These are phyloP conservation scores for Aurelia aurita complex sp. Pacific DNA, from an alignment of 30 jellyfish, hydroid and myxozoan genomes.

Conservation along the genomic window DNA sequence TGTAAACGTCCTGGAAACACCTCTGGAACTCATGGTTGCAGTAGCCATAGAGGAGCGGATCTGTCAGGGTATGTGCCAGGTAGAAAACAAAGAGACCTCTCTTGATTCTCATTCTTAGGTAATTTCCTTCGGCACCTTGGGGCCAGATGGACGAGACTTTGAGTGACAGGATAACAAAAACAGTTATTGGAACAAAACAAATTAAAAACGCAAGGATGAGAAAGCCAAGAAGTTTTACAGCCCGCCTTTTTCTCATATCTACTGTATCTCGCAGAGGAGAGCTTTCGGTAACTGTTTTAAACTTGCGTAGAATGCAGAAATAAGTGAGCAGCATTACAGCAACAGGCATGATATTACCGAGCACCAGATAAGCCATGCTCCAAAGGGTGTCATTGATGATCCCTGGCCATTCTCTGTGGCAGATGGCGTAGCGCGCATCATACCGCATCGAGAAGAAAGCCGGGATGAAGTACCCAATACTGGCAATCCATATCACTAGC, in stretches of 20 bases:
- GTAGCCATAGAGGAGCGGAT: slow-evolving; percentile 51
- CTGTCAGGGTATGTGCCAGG: slow-evolving; percentile 46
- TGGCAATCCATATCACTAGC: slow-evolving; percentile 16
- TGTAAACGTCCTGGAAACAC: slow-evolving; percentile 30
- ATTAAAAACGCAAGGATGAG: slow-evolving; percentile 36
- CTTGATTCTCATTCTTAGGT: slow-evolving; percentile 31
- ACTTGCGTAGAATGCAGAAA: slow-evolving; percentile 26
- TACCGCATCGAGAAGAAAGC: slow-evolving; percentile 14
- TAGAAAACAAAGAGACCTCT: slow-evolving; percentile 38
- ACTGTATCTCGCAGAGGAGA: neutral
- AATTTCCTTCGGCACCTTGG: slow-evolving; percentile 38
- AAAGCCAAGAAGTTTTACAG: slow-evolving; percentile 25
- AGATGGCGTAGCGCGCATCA: slow-evolving; percentile 26
- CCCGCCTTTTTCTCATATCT: slow-evolving; percentile 24
- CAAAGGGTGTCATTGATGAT: slow-evolving; percentile 14
- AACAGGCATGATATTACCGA: slow-evolving; percentile 24
- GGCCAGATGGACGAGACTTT: slow-evolving; percentile 32
- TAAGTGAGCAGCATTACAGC: slow-evolving; percentile 19
- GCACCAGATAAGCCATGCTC: neutral
- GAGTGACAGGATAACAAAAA: slow-evolving; percentile 18
- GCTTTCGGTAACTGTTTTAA: slow-evolving; percentile 4
- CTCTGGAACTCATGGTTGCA: slow-evolving; percentile 34
- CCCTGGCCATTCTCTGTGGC: slow-evolving; percentile 61
- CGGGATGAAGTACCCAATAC: slow-evolving; percentile 10
- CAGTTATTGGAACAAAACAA: slow-evolving; percentile 24